phyloP scores from a whole-genome alignment of 2,113 vertebrate species.

The Alaudala cheleensis region DNA sequence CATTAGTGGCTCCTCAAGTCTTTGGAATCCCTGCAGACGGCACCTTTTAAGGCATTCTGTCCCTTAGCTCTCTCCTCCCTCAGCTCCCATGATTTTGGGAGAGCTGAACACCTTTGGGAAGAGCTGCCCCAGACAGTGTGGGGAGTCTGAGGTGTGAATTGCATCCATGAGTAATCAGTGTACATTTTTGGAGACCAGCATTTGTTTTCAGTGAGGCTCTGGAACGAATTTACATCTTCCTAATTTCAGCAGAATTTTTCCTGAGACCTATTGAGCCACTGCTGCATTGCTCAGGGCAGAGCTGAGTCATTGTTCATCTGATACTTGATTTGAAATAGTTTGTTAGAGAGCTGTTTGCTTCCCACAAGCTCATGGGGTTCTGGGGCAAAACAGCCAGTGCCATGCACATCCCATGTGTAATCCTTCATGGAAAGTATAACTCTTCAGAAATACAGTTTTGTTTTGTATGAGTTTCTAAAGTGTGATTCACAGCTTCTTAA shows the following conservation, averaged over 20 bases:
- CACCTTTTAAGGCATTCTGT: background rate
- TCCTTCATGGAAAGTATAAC: slow-evolving; percentile 23
- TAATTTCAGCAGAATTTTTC: background rate
- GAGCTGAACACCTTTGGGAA: background rate
- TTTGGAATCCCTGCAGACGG: background rate
- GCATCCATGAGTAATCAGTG: background rate
- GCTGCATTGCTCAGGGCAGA: background rate
- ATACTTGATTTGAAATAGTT: background rate
- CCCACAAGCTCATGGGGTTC: background rate
- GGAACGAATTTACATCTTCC: background rate
- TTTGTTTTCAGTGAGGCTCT: background rate
- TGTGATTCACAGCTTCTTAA: slow-evolving; percentile 49
- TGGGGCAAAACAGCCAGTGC: background rate
- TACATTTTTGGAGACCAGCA: background rate
- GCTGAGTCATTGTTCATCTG: background rate
- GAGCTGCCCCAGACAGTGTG: background rate
- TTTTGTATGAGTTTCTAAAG: background rate
- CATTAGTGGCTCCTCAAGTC: background rate
- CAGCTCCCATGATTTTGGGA: background rate
- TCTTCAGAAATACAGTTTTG: background rate
- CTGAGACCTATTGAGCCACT: background rate
- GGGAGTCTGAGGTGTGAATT: background rate
- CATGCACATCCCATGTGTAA: background rate
- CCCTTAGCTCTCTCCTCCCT: background rate
- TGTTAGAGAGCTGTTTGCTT: background rate